Base-by-base conservation (phyloP, 35 echinoderm and acorn worm genomes). In the Ophioderma brevispina region DNA sequence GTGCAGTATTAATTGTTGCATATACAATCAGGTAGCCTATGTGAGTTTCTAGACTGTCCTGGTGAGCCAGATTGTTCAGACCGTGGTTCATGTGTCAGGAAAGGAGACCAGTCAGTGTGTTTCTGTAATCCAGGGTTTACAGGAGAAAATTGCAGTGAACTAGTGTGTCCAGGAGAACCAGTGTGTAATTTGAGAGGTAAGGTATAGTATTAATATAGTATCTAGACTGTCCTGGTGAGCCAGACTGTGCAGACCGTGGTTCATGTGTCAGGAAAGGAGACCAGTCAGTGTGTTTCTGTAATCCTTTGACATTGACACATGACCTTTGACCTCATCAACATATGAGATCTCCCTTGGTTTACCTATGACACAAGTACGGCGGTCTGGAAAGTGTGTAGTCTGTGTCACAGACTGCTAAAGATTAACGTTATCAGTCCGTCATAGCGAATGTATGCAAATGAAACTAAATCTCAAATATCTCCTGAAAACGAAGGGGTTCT, bases 1-100 rank as follows among this genome's bases (percentile, higher is more conserved):
- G n/a, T n/a, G n/a, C n/a, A n/a, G n/a, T n/a, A n/a, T 13, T 46
- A 31, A 15, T 21, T 52, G 46, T 8, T 11, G 8, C 46, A 52
- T 8, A 52, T 52, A 52, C 93, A 85, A 38, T 78, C 80, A 78
- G 95, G 95, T 33, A 91, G 92, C 14, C 38, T 87, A 15, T 97
- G 95, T 64, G 50, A 92, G 35, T 40, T 81, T 10, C 75, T 90
- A 10, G 91, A 97, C 46, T 97, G 95, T 32, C 95, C 95, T 31
- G 95, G 95, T 38, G 95, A 97, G 63, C 95, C 95, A 88, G 95
- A 97, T 43, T 97, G 95, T 80, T 83, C 55, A 31, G 85, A 84
- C 37, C 42, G 76, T 18, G 95, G 95, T 0, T 86, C 87, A 21
- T 97, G 95, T 75, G 40, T 97, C 33, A 76, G 88, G 5, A 64